These are phyloP conservation scores for Serinus canaria DNA, from an alignment of 2,113 vertebrate genomes.

Conservation along the genomic window DNA sequence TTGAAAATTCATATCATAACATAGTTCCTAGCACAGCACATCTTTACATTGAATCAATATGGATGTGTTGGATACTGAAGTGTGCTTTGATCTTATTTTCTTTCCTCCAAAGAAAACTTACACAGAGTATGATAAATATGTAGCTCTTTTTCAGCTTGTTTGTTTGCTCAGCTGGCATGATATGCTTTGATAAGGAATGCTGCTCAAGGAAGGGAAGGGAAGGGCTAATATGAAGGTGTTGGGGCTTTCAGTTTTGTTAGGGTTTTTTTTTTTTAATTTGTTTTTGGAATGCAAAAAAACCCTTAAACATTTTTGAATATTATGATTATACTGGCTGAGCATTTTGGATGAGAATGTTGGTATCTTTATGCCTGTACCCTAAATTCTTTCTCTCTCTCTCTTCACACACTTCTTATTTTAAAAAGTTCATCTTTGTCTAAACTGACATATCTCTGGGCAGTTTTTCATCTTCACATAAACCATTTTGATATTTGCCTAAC, in stretches of 20 bases:
- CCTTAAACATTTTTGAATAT: background rate
- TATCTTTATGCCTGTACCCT: background rate
- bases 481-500: background rate
- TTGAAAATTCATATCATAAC: background rate
- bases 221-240: background rate
- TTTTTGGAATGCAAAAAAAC: background rate
- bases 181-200: background rate
- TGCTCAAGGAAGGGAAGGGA: background rate
- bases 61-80: background rate
- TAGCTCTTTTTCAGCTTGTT: background rate
- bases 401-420: background rate
- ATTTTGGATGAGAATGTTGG: background rate
- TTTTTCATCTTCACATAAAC: background rate
- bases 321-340: background rate
- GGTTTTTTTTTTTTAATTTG: background rate
- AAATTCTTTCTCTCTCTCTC: background rate
- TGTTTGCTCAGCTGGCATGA: background rate
- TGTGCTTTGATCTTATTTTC: background rate
- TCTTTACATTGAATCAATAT: background rate
- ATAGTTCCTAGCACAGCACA: background rate
- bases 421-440: background rate
- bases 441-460: background rate
- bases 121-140: background rate
- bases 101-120: background rate
- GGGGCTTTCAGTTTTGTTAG: accelerated